These are phyloP conservation scores for Tachysurus vachellii DNA, from an alignment of 2,113 vertebrate species.

Conservation along the genomic window DNA sequence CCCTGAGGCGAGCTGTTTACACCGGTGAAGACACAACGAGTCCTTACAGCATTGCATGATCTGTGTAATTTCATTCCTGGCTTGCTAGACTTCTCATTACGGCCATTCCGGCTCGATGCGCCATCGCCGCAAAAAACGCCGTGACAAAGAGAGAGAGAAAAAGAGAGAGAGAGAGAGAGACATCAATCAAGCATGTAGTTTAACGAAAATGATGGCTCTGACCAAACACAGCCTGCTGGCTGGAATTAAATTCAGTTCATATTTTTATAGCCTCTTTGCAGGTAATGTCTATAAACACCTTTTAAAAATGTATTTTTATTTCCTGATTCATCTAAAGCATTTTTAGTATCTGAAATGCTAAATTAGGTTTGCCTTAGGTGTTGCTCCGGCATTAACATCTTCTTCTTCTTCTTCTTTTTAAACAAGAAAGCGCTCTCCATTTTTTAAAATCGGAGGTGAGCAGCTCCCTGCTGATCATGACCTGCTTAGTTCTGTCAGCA, in stretches of 20 bases:
- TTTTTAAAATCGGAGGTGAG: slow-evolving; percentile 14
- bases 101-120: slow-evolving; percentile 14
- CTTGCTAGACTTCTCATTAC: slow-evolving; percentile 48
- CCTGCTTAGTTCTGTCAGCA: slow-evolving; percentile 39
- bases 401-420: background rate
- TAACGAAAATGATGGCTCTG: background rate
- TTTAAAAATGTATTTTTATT: background rate
- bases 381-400: background rate
- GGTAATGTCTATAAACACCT: background rate
- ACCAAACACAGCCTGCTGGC: slow-evolving; percentile 1
- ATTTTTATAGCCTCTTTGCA: slow-evolving; percentile 4
- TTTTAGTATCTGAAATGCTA: background rate
- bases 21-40: slow-evolving; percentile 26
- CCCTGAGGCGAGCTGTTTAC: slow-evolving; percentile 37
- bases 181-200: background rate
- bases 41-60: slow-evolving; percentile 48
- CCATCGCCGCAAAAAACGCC: background rate
- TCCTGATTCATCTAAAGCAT: background rate
- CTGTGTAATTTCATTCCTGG: slow-evolving; percentile 53
- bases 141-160: background rate
- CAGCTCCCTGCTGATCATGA: slow-evolving; percentile 20
- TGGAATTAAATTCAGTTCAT: background rate
- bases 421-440: slow-evolving; percentile 3
- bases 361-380: background rate
- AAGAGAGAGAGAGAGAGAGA: slow-evolving; percentile 1